phyloP scores from a whole-genome alignment of 2,797 vertebrate genomes.

The Luscinia megarhynchos region DNA sequence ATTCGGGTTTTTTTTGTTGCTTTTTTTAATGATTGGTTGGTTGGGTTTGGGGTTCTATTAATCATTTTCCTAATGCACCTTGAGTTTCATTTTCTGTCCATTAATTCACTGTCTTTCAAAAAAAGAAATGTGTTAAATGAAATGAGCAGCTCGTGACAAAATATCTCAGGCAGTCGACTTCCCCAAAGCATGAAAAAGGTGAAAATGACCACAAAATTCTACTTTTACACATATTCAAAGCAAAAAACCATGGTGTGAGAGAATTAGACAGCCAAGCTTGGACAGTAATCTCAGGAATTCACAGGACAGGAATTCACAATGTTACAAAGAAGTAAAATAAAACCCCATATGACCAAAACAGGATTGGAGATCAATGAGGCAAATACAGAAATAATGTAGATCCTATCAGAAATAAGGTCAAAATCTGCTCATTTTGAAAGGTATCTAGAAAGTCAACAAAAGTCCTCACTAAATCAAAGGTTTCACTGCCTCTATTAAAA shows the following conservation, averaged over 20 bases:
- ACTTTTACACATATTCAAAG: not conserved
- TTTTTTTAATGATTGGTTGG: not conserved
- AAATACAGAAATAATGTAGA: not conserved
- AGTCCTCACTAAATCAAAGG: not conserved
- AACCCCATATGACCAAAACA: not conserved
- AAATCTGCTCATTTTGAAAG: not conserved
- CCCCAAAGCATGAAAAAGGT: not conserved
- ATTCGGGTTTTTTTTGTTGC: fast-evolving
- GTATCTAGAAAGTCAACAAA: not conserved
- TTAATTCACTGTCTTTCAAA: not conserved
- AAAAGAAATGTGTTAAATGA: not conserved
- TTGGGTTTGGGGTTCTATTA: not conserved
- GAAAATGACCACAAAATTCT: not conserved
- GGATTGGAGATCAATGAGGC: not conserved
- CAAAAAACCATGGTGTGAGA: not conserved
- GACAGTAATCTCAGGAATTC: not conserved
- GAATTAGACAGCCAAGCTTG: not conserved
- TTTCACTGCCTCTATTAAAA: not conserved
- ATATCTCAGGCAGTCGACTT: not conserved
- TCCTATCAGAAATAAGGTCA: not conserved
- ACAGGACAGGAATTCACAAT: not conserved
- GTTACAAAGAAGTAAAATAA: not conserved
- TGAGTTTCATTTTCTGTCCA: not conserved
- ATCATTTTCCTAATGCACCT: fast-evolving
- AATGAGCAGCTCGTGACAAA: not conserved